Base-by-base conservation (phyloP, 2,888 invertebrate species). In the Rhagium mordax region DNA sequence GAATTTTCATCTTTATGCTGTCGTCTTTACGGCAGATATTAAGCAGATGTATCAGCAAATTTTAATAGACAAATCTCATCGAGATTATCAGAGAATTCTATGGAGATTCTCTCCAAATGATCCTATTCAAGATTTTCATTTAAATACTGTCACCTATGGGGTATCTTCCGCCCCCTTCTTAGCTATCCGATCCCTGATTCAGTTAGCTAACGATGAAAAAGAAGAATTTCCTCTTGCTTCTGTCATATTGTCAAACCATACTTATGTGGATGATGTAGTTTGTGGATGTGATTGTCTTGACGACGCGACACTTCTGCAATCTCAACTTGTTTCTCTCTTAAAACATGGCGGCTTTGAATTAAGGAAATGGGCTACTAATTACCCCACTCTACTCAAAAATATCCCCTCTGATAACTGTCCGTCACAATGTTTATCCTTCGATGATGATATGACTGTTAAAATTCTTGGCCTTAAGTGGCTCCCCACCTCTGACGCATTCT, bases 401-500 rank as follows among this genome's bases (percentile, higher is more conserved):
- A 24, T 24, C 6, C 24, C 24, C 6, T 3, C 3, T 4, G 24
- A 24, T 24, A 3, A 4, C 6, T 6, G 24, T 4, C 24, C 3
- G 6, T 3, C 47, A n/a, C 13, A 10, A 15, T 10, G 2, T n/a
- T 10, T 47, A 10, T 10, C 5, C 6, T 24, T 24, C 6, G 24
- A 47, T 5, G 8, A 47, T 47, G 3, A 47, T 47, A 5, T 10
- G 6, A 6, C 3, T 55, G 15, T 55, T n/a, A 67, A 67, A 55
- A 57, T 55, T 67, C 47, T 67, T 7, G 57, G 6, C 13, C 21
- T 67, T 16, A 29, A 15, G 53, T 67, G 67, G 67, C 33, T 53
- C 27, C 55, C 67, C 27, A 18, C 53, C 3, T n/a, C 18, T 7
- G 65, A 53, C 7, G 8, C n/a, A 1, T 65, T 65, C 48, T 57